Evolutionary conservation across 1,140 invertebrate genomes (phyloP).

Genomic region (Colletes latitarsis): DNA sequence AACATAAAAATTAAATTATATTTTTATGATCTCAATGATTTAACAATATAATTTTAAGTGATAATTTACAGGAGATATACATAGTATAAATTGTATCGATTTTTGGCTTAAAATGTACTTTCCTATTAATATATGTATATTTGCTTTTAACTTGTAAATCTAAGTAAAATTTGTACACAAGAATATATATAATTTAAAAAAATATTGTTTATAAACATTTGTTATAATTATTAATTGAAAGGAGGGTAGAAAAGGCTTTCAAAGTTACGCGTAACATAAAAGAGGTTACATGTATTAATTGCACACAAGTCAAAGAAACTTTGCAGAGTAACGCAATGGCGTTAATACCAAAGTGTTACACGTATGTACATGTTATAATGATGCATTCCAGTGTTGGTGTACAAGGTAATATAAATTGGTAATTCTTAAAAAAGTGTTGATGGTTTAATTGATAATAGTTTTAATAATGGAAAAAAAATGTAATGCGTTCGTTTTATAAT

Average conservation of each 20-base stretch:
- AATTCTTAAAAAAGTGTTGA: not conserved
- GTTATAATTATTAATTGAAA: slow-evolving; percentile 5
- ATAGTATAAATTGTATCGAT: slow-evolving; percentile 38
- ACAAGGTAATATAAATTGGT: slow-evolving; percentile 6
- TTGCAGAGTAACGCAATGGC: not conserved
- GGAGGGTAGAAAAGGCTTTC: not conserved
- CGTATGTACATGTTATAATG: too few species aligned
- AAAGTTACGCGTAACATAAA: not conserved
- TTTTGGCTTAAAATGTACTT: slow-evolving; percentile 43
- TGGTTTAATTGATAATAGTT: slow-evolving; percentile 18
- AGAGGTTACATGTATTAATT: slow-evolving; percentile 13
- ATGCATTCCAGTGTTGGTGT: not conserved
- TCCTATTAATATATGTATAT: slow-evolving; percentile 53
- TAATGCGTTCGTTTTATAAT: slow-evolving; percentile 1
- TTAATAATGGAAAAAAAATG: slow-evolving; percentile 24
- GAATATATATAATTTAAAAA: slow-evolving; percentile 40
- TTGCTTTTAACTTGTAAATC: slow-evolving; percentile 54
- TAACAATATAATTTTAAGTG: slow-evolving; percentile 38
- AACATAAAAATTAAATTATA: slow-evolving; percentile 27
- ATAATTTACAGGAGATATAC: slow-evolving; percentile 29
- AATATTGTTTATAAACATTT: slow-evolving; percentile 7
- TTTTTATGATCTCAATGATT: slow-evolving; percentile 35
- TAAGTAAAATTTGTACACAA: slow-evolving; percentile 32
- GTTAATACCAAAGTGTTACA: slow-evolving; percentile 27
- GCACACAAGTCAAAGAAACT: slow-evolving; percentile 4